Evolutionary conservation across 2,113 vertebrate genomes (phyloP).

Genomic region (Athene noctua): DNA sequence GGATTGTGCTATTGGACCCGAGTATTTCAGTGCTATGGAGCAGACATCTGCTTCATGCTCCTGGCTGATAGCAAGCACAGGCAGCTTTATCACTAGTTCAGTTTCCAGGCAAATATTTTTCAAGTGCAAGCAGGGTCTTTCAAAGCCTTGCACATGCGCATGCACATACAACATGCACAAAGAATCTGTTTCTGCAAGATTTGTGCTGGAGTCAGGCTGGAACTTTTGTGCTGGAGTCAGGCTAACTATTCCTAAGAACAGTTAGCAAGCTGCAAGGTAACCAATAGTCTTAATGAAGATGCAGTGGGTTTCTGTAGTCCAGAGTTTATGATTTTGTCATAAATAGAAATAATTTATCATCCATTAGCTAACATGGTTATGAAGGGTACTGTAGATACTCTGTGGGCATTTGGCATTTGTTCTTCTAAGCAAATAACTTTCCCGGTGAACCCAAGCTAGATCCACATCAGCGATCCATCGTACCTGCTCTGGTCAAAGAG

Average conservation of each 20-base stretch:
- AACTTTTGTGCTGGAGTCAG: no score
- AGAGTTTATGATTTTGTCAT: background rate
- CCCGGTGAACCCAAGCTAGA: background rate
- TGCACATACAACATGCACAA: background rate
- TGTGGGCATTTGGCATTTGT: background rate
- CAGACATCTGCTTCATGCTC: slow-evolving; percentile 14
- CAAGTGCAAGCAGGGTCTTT: background rate
- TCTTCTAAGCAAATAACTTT: background rate
- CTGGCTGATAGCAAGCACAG: slow-evolving; percentile 7
- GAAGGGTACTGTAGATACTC: background rate
- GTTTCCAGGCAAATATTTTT: slow-evolving; percentile 14
- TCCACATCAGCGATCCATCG: background rate
- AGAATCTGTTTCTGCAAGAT: background rate
- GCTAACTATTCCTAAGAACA: background rate
- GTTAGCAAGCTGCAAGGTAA: background rate
- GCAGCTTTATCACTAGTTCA: background rate
- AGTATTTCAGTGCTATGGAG: background rate
- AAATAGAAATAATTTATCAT: background rate
- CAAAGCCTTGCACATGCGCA: background rate
- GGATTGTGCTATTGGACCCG: background rate
- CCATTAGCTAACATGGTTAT: background rate
- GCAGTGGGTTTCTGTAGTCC: background rate
- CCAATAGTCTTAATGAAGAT: background rate
- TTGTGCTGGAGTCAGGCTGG: background rate
- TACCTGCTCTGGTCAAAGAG: background rate